These are phyloP conservation scores for Harpalus rufipes DNA, from an alignment of 2,888 invertebrate species.

Conservation along the genomic window DNA sequence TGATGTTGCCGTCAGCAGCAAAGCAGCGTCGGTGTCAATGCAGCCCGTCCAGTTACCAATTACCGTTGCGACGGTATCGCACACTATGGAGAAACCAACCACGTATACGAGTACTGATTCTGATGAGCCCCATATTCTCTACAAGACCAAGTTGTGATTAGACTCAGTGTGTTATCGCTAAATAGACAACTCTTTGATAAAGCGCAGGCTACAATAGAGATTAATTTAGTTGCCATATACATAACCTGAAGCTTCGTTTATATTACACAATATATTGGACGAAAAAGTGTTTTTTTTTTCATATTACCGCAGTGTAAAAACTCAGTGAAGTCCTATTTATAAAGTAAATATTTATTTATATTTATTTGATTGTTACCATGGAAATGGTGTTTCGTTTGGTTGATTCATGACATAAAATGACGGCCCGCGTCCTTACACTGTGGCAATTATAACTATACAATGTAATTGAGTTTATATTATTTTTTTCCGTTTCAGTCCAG, in stretches of 20 bases:
- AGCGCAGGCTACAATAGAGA: background rate
- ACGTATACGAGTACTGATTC: slow-evolving; percentile 46
- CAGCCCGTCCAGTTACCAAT: slow-evolving; percentile 67
- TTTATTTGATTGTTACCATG: too few species aligned
- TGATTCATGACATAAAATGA: too few species aligned
- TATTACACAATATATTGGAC: background rate
- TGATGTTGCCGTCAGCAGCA: slow-evolving; percentile 68
- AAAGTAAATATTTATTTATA: too few species aligned
- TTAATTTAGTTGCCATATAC: background rate
- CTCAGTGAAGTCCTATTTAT: too few species aligned
- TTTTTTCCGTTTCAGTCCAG: too few species aligned
- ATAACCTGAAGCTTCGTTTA: background rate
- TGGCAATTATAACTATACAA: too few species aligned
- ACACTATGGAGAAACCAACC: slow-evolving; percentile 26
- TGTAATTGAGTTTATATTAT: too few species aligned
- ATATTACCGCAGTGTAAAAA: too few species aligned
- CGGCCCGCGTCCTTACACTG: too few species aligned
- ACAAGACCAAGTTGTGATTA: slow-evolving; percentile 66
- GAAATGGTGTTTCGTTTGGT: too few species aligned
- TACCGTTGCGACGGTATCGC: slow-evolving; percentile 40
- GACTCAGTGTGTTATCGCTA: background rate
- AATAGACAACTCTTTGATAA: background rate
- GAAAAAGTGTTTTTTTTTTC: background rate
- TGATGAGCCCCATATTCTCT: slow-evolving; percentile 56
- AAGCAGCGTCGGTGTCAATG: slow-evolving; percentile 58